Conservation (phyloP, 2,113 vertebrate species). For the Perca fluviatilis region DNA sequence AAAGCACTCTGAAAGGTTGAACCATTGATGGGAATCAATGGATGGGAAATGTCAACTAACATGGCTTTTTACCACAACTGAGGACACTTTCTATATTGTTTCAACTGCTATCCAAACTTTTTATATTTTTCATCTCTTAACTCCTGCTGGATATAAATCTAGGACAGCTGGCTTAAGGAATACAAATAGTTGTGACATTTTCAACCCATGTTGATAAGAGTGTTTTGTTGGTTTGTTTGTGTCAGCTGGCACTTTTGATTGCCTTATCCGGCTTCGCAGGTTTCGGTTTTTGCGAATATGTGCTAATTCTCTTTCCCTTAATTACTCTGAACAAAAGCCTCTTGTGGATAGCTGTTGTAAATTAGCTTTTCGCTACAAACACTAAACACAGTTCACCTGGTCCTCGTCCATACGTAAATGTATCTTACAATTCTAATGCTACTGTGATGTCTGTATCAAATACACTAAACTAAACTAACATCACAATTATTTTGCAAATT, state of each 20-base stretch:
- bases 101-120: slow-evolving; percentile 34
- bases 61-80: slow-evolving; percentile 56
- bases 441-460: too few species aligned
- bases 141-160: slow-evolving; percentile 14
- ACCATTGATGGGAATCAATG: slow-evolving; percentile 80
- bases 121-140: slow-evolving; percentile 25
- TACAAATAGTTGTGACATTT: slow-evolving; percentile 44
- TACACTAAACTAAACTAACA: background rate
- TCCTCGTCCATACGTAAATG: too few species aligned
- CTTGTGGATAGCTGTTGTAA: too few species aligned
- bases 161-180: background rate
- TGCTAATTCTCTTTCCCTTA: slow-evolving; percentile 1
- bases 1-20: slow-evolving; percentile 74
- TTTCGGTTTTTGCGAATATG: background rate
- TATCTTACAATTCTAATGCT: too few species aligned
- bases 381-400: too few species aligned
- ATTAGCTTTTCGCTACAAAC: too few species aligned
- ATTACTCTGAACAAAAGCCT: slow-evolving; percentile 7
- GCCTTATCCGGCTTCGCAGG: background rate
- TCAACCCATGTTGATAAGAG: background rate
- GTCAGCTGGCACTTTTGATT: background rate
- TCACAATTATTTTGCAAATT: slow-evolving; percentile 19
- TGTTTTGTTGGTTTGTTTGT: slow-evolving; percentile 19
- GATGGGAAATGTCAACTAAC: slow-evolving; percentile 79
- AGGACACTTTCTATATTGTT: slow-evolving; percentile 48